A percentile compares a stretch with the other conserved stretches of the same genome.
These are phyloP conservation scores for Osmoderma eremita DNA, from an alignment of 2,888 invertebrate species.

Conservation along the genomic window DNA sequence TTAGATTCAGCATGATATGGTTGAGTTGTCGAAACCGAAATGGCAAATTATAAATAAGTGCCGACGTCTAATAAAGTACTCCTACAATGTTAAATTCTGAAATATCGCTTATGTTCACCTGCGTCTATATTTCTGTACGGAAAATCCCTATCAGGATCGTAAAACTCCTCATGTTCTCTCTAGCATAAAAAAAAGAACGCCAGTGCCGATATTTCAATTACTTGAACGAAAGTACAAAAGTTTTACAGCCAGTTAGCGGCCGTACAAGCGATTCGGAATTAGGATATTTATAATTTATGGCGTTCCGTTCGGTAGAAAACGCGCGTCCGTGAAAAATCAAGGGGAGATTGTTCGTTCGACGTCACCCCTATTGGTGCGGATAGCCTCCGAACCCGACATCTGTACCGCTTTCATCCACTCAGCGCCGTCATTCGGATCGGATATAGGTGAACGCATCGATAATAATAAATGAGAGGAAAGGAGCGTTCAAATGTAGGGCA, in stretches of 20 bases:
- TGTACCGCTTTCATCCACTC: conserved; percentile 15
- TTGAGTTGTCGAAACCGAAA: too few species aligned
- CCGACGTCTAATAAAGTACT: too few species aligned
- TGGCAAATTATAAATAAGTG: too few species aligned
- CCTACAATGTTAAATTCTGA: too few species aligned
- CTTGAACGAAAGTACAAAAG: conserved; percentile 42
- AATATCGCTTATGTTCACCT: too few species aligned
- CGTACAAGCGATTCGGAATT: conserved; percentile 43
- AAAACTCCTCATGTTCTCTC: too few species aligned
- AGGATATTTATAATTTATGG: conserved; percentile 48
- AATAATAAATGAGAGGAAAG: conserved; percentile 24
- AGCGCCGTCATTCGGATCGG: conserved; percentile 22
- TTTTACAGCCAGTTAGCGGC: conserved; percentile 46
- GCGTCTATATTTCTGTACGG: too few species aligned
- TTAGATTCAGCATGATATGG: too few species aligned
- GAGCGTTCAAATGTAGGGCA: background rate
- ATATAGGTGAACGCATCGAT: conserved; percentile 30
- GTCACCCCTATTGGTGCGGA: background rate
- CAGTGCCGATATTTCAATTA: conserved; percentile 36
- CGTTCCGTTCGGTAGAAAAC: conserved; percentile 45
- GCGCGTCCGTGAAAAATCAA: conserved; percentile 47
- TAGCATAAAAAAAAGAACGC: too few species aligned
- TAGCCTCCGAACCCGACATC: background rate
- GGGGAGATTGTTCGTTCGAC: conserved; percentile 20
- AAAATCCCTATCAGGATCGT: too few species aligned